Conservation (phyloP, 2,113 vertebrate genomes). For the Myodes glareolus region DNA sequence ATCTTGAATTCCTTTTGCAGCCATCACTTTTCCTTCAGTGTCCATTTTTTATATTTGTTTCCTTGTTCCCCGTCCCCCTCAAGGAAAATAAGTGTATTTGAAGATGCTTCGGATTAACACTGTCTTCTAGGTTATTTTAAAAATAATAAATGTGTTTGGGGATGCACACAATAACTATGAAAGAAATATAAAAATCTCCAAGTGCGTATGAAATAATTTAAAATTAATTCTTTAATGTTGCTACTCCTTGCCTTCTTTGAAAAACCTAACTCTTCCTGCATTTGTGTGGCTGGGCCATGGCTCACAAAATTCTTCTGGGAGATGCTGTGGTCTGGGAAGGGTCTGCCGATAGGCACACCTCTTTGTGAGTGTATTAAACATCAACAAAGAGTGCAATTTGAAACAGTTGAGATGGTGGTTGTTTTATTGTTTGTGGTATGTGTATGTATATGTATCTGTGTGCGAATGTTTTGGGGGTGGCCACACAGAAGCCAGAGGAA, state of each 20-base stretch:
- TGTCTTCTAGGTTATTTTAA: not conserved
- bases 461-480: not conserved
- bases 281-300: not conserved
- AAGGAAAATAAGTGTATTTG: not conserved
- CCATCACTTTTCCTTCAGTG: not conserved
- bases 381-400: not conserved
- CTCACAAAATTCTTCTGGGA: not conserved
- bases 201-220: not conserved
- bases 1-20: not conserved
- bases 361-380: not conserved
- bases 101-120: not conserved
- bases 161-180: not conserved
- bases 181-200: conserved; percentile 22
- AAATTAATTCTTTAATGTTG: not conserved
- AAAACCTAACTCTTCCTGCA: not conserved
- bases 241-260: not conserved
- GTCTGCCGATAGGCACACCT: not conserved
- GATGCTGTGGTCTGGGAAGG: not conserved
- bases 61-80: not conserved
- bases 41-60: not conserved
- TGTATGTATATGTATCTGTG: not conserved
- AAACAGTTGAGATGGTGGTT: not conserved
- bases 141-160: not conserved
- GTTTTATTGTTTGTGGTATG: not conserved
- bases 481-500: not conserved